These are phyloP conservation scores for Corbicula japonica DNA, from an alignment of 2,888 invertebrate species.

Conservation along the genomic window DNA sequence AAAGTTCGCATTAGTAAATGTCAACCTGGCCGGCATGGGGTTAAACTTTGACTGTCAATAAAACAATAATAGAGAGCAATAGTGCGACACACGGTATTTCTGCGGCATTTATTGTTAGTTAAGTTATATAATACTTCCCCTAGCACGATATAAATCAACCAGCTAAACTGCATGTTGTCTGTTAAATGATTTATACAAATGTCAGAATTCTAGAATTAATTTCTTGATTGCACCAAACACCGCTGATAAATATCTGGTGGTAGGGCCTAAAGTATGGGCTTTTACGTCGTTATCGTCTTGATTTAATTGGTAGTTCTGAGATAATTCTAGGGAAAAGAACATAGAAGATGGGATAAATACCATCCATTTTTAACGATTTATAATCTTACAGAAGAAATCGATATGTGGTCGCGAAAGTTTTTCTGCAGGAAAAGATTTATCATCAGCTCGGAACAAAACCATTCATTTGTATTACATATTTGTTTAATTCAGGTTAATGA, in stretches of 20 bases:
- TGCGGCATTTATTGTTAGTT: background rate
- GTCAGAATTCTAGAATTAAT: slow-evolving; percentile 55
- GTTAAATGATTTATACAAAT: slow-evolving; percentile 56
- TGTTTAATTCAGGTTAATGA: too few relatives aligned
- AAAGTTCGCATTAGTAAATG: too few relatives aligned
- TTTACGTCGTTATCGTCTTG: slow-evolving; percentile 58
- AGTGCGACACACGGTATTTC: background rate
- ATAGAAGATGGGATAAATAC: slow-evolving; percentile 58
- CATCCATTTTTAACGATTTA: slow-evolving; percentile 42
- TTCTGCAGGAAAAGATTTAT: background rate
- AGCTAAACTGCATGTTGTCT: slow-evolving; percentile 45
- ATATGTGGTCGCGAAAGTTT: background rate
- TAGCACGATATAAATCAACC: slow-evolving; percentile 27
- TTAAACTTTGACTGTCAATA: too few relatives aligned
- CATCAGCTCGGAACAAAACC: too few relatives aligned
- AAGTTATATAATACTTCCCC: slow-evolving; percentile 27
- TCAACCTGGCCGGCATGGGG: too few relatives aligned
- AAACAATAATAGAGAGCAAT: too few relatives aligned
- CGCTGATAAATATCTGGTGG: slow-evolving; percentile 48
- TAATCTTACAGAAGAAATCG: slow-evolving; percentile 27
- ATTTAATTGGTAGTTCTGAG: slow-evolving; percentile 56
- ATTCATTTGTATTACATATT: too few relatives aligned
- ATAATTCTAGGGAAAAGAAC: slow-evolving; percentile 52
- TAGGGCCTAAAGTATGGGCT: slow-evolving; percentile 53
- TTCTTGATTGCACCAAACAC: slow-evolving; percentile 58